Evolutionary conservation across 2,888 invertebrate genomes (phyloP), one percentile per base, ranked within the genome.

Genomic region (Synanthedon andrenaeformis): DNA sequence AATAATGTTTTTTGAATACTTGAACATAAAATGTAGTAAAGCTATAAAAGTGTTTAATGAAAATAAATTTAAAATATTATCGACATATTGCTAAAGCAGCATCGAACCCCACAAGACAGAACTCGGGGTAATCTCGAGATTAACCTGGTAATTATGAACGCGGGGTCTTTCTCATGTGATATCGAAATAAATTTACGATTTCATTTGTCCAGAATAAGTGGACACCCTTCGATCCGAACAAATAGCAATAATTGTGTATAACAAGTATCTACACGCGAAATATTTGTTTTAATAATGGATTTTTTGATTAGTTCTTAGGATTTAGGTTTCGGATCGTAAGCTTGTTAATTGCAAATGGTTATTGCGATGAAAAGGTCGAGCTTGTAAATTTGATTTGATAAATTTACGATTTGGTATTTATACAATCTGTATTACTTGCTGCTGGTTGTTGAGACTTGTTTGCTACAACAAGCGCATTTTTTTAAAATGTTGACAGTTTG

Each of bases 71-170:
- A 35, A 10, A 35, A 35, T 35, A 3, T 35, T 35, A 35, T 35
- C 35, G 45, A 45, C 13, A 45, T 45, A 14, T 45, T 12, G 8
- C 10, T 35, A 35, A 10, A 35, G 35, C 35, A 35, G 5, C 35
- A 3, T 35, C 23, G 23, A 5, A 45, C 45, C n/a, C 3, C 45
- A 12, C n/a, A 13, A 45, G 12, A 45, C 13, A 13, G 13, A 45
- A 49, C 49, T 48, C 49, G 53, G 51, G 41, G 53, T 60, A 56
- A 60, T 58, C 55, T 57, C 59, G 53, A 62, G 63, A 64, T 66
- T 59, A 68, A 59, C 64, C 63, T 62, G 56, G 62, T 65, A 64
- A 67, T 67, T 63, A 62, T 57, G 62, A 62, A 62, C 64, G 62
- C 61, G 64, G 63, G 57, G 60, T 52, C 51, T 54, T 49, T 52